Evolutionary conservation across 2,797 vertebrate genomes (phyloP).

Genomic region (Poeciliopsis gracilis): DNA sequence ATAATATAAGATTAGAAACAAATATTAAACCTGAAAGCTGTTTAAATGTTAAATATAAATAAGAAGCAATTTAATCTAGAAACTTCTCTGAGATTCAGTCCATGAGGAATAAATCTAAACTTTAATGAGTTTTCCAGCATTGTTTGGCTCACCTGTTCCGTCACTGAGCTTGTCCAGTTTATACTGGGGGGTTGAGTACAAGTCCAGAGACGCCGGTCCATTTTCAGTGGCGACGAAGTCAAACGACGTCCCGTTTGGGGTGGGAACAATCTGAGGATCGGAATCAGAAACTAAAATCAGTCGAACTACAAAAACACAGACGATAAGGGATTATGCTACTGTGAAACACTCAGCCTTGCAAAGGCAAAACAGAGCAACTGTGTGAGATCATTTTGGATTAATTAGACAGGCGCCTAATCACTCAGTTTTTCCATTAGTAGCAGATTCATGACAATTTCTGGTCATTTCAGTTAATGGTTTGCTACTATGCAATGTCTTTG

Average conservation of each 20-base stretch:
- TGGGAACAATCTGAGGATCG: conserved; percentile 84
- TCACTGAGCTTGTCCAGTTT: conserved; percentile 83
- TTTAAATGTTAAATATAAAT: not conserved
- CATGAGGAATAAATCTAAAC: not conserved
- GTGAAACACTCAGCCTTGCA: conserved; percentile 35
- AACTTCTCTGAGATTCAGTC: not conserved
- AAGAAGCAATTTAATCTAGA: not conserved
- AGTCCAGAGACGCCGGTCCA: conserved; percentile 85
- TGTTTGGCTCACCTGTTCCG: conserved; percentile 78
- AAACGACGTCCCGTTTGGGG: conserved; percentile 90
- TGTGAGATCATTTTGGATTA: not conserved
- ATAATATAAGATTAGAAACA: not conserved
- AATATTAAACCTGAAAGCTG: not conserved
- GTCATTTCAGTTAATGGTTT: not conserved
- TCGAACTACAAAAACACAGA: not conserved
- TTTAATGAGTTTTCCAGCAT: not conserved
- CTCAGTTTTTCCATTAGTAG: not conserved
- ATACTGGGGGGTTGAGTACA: conserved; percentile 94
- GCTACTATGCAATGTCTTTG: conserved; percentile 40
- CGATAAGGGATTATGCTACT: not conserved
- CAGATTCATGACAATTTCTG: not conserved
- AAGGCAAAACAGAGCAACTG: conserved; percentile 25
- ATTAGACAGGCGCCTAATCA: not conserved
- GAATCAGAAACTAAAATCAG: conserved; percentile 17
- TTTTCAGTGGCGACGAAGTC: conserved; percentile 90